phyloP scores from a whole-genome alignment of 2,797 vertebrate genomes.

The Hylomyscus alleni region DNA sequence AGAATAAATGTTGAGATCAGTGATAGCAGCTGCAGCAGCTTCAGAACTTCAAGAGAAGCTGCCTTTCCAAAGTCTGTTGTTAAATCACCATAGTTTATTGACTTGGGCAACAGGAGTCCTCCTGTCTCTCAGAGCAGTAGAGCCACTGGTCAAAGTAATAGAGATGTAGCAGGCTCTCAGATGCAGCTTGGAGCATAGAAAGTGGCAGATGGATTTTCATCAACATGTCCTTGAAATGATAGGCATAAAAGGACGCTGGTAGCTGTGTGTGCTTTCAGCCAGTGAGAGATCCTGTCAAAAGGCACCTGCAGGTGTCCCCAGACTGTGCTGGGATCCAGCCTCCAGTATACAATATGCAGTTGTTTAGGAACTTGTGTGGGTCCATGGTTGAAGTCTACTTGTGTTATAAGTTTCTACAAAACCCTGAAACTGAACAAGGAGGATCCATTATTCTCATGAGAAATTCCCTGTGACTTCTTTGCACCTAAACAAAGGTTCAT shows the following conservation, averaged over 20 bases:
- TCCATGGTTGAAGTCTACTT: rapidly evolving
- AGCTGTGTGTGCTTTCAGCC: background rate
- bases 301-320: background rate
- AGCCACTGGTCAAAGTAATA: background rate
- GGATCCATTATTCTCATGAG: background rate
- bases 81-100: background rate
- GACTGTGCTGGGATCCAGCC: background rate
- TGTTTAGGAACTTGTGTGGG: background rate
- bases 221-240: background rate
- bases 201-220: no score
- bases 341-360: no score
- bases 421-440: background rate
- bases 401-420: background rate
- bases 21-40: background rate
- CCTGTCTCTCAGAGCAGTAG: background rate
- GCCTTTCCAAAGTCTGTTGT: background rate
- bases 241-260: background rate
- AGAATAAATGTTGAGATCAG: background rate
- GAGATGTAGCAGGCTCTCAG: no score
- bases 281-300: background rate
- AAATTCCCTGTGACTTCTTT: background rate
- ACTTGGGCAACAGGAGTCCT: background rate
- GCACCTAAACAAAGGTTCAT: background rate
- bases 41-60: background rate
- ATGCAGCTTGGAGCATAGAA: background rate